These are phyloP conservation scores for Lucinisca nassula DNA, from an alignment of 2,888 invertebrate genomes.

Conservation along the genomic window DNA sequence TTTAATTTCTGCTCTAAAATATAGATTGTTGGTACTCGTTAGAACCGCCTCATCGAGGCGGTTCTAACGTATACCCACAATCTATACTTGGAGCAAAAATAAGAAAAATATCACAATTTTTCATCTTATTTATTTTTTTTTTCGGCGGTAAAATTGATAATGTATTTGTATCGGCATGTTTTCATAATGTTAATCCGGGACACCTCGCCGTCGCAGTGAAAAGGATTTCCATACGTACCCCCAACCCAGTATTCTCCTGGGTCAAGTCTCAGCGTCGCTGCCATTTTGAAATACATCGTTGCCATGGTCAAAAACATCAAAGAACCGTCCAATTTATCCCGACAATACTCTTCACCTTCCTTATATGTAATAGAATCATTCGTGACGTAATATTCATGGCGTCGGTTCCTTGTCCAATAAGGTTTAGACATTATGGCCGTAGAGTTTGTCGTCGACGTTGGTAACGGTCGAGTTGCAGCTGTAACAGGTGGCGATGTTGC, in stretches of 20 bases:
- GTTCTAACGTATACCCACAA: too few species aligned
- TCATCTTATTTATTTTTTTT: too few species aligned
- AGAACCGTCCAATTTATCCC: not conserved
- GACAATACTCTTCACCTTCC: not conserved
- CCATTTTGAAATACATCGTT: not conserved
- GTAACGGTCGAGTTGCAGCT: too few species aligned
- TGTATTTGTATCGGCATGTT: too few species aligned
- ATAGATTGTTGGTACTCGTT: too few species aligned
- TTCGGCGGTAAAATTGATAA: too few species aligned
- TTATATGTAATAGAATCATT: not conserved
- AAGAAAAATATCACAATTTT: too few species aligned
- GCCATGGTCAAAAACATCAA: constrained; percentile 1
- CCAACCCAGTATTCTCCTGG: not conserved
- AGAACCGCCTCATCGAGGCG: too few species aligned
- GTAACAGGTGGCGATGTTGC: not conserved
- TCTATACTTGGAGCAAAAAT: too few species aligned
- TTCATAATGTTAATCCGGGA: too few species aligned
- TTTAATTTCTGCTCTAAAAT: too few species aligned
- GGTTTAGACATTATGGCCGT: not conserved
- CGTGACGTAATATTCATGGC: not conserved
- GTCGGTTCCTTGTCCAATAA: not conserved
- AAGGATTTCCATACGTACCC: not conserved
- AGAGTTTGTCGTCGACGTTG: not conserved
- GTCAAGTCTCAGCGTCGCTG: not conserved
- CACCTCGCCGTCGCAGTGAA: too few species aligned